Evolutionary conservation across 2,797 vertebrate species (phyloP).

Genomic region (Ara ararauna): DNA sequence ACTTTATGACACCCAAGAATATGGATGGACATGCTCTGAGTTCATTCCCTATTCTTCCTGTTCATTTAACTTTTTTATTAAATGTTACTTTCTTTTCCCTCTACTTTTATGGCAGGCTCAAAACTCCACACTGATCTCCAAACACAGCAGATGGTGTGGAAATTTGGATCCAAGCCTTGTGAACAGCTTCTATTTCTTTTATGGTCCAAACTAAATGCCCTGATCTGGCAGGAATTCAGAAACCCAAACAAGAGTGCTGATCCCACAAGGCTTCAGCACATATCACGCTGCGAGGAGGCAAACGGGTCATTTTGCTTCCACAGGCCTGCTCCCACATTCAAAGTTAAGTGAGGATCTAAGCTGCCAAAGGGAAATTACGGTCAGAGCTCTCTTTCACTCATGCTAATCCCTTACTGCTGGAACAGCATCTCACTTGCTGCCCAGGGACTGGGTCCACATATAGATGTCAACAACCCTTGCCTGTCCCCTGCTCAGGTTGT

Average conservation of each 20-base stretch:
- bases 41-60: neutral
- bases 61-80: conserved; percentile 27
- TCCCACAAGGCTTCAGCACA: neutral
- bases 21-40: neutral
- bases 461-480: neutral
- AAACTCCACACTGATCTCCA: conserved; percentile 14
- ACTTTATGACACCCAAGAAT: neutral
- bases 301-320: neutral
- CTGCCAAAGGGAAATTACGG: conserved; percentile 51
- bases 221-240: conserved; percentile 51
- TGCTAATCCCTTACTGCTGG: conserved; percentile 14
- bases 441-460: neutral
- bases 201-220: conserved; percentile 58
- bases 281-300: neutral
- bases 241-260: conserved; percentile 35
- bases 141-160: conserved; percentile 47
- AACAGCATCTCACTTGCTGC: neutral
- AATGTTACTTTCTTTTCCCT: neutral
- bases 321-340: neutral
- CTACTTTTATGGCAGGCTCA: conserved; percentile 25
- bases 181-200: conserved; percentile 37
- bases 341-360: neutral
- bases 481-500: neutral
- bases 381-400: neutral
- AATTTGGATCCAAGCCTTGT: conserved; percentile 54